Evolutionary conservation across 2,888 invertebrate species (phyloP).

Genomic region (Micropterix aruncella): DNA sequence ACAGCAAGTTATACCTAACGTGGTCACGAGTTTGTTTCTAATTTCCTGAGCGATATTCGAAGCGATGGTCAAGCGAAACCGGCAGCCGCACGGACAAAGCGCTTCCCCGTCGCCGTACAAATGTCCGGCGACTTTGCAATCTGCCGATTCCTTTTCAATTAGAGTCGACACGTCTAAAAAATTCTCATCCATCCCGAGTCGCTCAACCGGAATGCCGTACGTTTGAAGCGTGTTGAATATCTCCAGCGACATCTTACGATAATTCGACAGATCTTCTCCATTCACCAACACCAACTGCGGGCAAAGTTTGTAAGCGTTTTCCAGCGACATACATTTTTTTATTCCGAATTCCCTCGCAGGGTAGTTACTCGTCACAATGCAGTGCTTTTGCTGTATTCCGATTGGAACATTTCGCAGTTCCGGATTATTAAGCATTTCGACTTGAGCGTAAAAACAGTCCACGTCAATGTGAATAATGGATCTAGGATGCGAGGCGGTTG

Average conservation of each 20-base stretch:
- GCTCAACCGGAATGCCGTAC: constrained; percentile 62
- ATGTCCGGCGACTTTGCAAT: constrained; percentile 36
- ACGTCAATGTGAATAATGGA: constrained; percentile 69
- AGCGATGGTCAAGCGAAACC: constrained; percentile 50
- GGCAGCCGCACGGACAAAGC: constrained; percentile 63
- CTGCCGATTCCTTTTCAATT: constrained; percentile 37
- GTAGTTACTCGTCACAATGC: constrained; percentile 77
- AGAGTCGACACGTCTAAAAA: constrained; percentile 65
- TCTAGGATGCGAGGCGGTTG: constrained; percentile 34
- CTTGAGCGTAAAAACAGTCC: constrained; percentile 80
- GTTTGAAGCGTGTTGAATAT: constrained; percentile 56
- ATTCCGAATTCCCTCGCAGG: constrained; percentile 62
- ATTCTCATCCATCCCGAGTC: constrained; percentile 76
- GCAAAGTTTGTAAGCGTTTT: constrained; percentile 61
- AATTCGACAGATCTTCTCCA: constrained; percentile 73
- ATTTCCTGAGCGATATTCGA: constrained; percentile 66
- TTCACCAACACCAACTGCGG: constrained; percentile 61
- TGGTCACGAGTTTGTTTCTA: constrained; percentile 48
- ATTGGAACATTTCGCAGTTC: constrained; percentile 50
- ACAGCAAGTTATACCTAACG: constrained; percentile 63
- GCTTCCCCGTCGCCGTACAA: constrained; percentile 38
- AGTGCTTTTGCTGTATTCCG: constrained; percentile 73
- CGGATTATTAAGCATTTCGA: constrained; percentile 64
- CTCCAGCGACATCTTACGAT: constrained; percentile 64
- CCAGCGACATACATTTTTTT: constrained; percentile 61